Evolutionary conservation across 2,888 invertebrate species (phyloP), one percentile per base, ranked within the genome.

Genomic region (Antheraea yamamai): DNA sequence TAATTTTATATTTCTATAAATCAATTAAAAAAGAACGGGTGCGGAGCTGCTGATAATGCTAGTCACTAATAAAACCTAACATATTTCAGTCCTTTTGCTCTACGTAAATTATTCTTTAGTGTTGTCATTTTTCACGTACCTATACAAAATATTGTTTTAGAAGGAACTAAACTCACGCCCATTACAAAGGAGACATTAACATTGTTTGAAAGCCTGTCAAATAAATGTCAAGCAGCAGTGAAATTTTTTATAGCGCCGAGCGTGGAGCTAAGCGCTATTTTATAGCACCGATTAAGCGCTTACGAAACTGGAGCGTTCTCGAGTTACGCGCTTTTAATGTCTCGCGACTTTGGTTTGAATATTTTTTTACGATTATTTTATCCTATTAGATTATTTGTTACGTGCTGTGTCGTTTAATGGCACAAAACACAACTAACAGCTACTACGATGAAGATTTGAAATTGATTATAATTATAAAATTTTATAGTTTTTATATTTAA

Each of bases 171-270:
- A 58, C 30, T 73, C 73, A 73, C 73, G 30, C 58, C 30, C 58
- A 35, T 30, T 55, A 58, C 39, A 12, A 74, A 71, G 26, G 26
- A 23, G 39, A 70, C 70, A 70, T 70, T 70, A 70, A 70, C 10
- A 39, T 39, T 39, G 70, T 70, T 70, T 70, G 70, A 39, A 70
- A 70, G 70, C 35, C 73, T 76, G 71, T 73, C 84, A 83, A 87
- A 88, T 89, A 88, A 90, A 90, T 85, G 88, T 87, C 86, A 84
- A 87, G 82, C 80, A 78, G 83, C 81, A 82, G 86, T 84, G 85
- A 83, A 84, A 78, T 81, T 76, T 80, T 81, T 82, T 81, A 78
- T 79, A 77, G 78, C 73, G 76, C 72, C 75, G 78, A 78, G 80
- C 82, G 82, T 85, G 84, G 86, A 85, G 85, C 84, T 87, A 87